Base-by-base conservation (phyloP, 64 coral and sea anemone species). In the Platygyra sinensis region DNA sequence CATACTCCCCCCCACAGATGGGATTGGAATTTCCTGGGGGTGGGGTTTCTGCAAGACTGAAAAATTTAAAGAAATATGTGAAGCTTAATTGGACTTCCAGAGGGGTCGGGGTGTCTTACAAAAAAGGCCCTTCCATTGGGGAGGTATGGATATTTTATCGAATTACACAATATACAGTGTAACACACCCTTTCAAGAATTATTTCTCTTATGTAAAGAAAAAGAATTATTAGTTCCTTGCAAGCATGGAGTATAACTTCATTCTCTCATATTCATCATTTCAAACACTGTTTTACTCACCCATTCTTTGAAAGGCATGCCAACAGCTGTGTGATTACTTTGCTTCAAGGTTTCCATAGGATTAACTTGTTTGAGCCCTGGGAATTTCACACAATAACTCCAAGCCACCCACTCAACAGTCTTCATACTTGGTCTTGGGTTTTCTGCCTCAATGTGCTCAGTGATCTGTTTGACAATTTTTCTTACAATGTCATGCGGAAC, bases 321-420 rank as follows among this genome's bases (percentile, higher is more conserved):
- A 28, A 75, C 39, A 46, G 39, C 39, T 46, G 39, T n/a, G n/a
- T n/a, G n/a, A n/a, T n/a, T n/a, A n/a, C 39, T 46, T 46, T 46
- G n/a, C n/a, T n/a, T n/a, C n/a, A n/a, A n/a, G n/a, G n/a, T n/a
- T n/a, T n/a, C n/a, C n/a, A n/a, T n/a, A n/a, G n/a, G n/a, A 62
- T 88, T 74, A 78, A 62, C 74, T 52, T 51, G 42, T 25, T 88
- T 62, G 10, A 88, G 74, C 49, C 87, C 73, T 25, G 72, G 52
- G 31, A 77, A 88, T 55, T 88, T 88, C 29, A 60, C 22, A 30
- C 87, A 88, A 16, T 52, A 65, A 30, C 19, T 33, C 57, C 54
- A 76, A 39, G 87, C 73, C 67, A 89, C 61, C 87, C 75, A 89
- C 54, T 89, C 87, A 25, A 89, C 17, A 19, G 60, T 89, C 28